These are phyloP conservation scores for Dryocosmus kuriphilus DNA, from an alignment of 2,888 invertebrate genomes.

Conservation along the genomic window DNA sequence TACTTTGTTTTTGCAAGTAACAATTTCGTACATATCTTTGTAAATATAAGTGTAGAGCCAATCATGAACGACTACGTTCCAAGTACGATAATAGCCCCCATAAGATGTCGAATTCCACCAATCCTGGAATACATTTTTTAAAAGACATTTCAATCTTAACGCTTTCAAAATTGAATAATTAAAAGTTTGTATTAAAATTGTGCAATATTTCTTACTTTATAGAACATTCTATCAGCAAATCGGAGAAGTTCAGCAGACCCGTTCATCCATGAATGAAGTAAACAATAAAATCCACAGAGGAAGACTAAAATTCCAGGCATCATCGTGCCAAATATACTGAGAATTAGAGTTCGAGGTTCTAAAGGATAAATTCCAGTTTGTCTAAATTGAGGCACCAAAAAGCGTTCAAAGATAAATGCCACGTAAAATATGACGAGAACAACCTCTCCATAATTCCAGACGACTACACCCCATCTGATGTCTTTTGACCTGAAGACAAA, in stretches of 20 bases:
- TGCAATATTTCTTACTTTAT: constrained; percentile 83
- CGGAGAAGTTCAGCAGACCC: constrained; percentile 92
- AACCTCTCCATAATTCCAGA: constrained; percentile 86
- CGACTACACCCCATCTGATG: constrained; percentile 87
- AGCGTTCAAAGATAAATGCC: constrained; percentile 89
- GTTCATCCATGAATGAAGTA: constrained; percentile 95
- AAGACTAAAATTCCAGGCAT: constrained; percentile 86
- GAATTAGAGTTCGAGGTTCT: constrained; percentile 78
- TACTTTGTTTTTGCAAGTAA: constrained; percentile 77
- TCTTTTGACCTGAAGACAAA: constrained; percentile 81
- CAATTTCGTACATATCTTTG: constrained; percentile 80
- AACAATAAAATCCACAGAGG: constrained; percentile 89
- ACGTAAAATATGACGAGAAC: constrained; percentile 88
- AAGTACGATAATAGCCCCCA: constrained; percentile 91
- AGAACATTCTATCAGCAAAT: constrained; percentile 92
- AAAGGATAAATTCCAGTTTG: constrained; percentile 80
- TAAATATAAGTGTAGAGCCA: constrained; percentile 96
- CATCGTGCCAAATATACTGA: constrained; percentile 85
- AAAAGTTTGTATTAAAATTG: too few species aligned
- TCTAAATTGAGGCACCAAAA: constrained; percentile 85
- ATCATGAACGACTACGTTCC: constrained; percentile 97
- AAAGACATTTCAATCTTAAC: too few species aligned
- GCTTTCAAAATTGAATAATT: too few species aligned
- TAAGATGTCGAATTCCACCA: constrained; percentile 97
- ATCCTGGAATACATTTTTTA: too few species aligned